These are phyloP conservation scores for Smithornis capensis DNA, from an alignment of 2,113 vertebrate genomes.

Conservation along the genomic window DNA sequence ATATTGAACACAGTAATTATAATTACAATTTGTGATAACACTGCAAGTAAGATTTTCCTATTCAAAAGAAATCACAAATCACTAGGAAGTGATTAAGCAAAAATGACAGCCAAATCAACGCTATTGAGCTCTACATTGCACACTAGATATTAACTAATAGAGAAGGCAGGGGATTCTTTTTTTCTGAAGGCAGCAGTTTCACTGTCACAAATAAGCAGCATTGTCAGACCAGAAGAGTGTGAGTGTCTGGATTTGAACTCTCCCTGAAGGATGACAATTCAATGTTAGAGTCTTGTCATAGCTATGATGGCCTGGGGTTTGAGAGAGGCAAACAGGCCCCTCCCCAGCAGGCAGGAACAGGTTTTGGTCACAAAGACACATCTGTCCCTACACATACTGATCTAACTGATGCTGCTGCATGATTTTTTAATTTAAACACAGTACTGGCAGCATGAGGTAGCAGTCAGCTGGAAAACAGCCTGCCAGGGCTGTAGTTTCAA, in stretches of 20 bases:
- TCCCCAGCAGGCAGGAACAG: too few species aligned
- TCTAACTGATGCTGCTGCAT: neutral
- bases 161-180: neutral
- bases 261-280: neutral
- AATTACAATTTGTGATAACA: neutral
- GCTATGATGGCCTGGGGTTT: neutral
- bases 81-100: neutral
- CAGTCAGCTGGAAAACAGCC: neutral
- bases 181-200: neutral
- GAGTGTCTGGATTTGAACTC: neutral
- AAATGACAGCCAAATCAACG: neutral
- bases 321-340: neutral
- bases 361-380: neutral
- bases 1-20: neutral
- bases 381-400: neutral
- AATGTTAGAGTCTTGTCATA: neutral
- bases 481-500: neutral
- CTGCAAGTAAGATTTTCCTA: neutral
- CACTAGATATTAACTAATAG: neutral
- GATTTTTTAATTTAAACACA: neutral
- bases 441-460: neutral
- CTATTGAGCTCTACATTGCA: neutral
- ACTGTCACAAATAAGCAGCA: neutral
- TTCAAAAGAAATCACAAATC: neutral
- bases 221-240: rapidly evolving